Conservation (phyloP, 2,797 vertebrate species). For the Cheirogaleus major region DNA sequence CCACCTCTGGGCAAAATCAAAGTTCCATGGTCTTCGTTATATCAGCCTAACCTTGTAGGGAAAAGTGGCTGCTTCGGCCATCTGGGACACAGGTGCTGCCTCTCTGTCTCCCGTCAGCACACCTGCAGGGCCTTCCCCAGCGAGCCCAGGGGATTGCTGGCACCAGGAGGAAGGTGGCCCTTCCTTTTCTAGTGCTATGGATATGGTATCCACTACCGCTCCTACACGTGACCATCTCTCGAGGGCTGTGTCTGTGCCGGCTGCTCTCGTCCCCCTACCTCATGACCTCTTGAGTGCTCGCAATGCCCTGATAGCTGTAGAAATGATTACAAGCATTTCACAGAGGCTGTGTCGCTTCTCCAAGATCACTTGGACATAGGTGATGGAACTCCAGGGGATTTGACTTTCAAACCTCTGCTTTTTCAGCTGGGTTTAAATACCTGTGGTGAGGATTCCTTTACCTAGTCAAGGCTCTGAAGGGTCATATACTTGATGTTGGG, state of each 20-base stretch:
- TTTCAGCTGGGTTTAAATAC: neutral
- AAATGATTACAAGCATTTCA: neutral
- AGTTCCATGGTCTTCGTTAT: neutral
- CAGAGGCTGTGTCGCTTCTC: neutral
- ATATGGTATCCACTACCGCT: neutral
- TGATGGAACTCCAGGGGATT: neutral
- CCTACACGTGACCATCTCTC: accelerated
- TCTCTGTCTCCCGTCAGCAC: neutral
- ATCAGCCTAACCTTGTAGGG: neutral
- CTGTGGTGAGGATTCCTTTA: neutral
- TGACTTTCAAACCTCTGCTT: neutral
- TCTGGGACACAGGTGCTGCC: neutral
- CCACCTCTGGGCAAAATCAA: neutral
- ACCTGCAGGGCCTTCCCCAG: neutral
- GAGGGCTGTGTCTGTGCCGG: neutral
- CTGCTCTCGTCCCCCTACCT: neutral
- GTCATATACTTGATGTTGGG: neutral
- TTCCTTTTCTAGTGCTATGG: neutral
- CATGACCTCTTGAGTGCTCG: neutral
- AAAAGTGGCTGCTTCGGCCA: neutral
- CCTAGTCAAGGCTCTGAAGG: neutral
- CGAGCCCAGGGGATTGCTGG: neutral
- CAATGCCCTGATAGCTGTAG: neutral
- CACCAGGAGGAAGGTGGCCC: neutral
- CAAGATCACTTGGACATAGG: neutral